Conservation (phyloP, 2,888 invertebrate species). For the Plagodis pulveraria region DNA sequence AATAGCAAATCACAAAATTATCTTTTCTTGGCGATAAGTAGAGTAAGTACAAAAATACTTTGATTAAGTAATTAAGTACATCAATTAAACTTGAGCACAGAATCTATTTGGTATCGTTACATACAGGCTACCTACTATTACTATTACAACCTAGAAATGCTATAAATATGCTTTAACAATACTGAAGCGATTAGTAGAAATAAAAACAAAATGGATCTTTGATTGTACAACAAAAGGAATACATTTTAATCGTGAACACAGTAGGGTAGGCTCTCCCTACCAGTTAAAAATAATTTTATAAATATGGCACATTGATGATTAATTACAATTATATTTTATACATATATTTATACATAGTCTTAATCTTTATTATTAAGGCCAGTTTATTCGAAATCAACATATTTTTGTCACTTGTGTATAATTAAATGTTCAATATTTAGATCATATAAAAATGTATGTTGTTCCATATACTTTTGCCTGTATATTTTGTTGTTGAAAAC, state of each 20-base stretch:
- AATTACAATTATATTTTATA: neutral
- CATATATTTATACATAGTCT: neutral
- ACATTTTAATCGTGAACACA: too few species aligned
- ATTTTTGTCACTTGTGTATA: too few species aligned
- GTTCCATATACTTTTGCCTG: too few species aligned
- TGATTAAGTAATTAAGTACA: conserved; percentile 7
- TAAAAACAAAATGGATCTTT: too few species aligned
- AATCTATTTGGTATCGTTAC: conserved; percentile 40
- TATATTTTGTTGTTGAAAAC: too few species aligned
- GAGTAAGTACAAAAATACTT: conserved; percentile 39
- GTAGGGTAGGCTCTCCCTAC: too few species aligned
- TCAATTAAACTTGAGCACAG: conserved; percentile 48
- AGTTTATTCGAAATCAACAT: too few species aligned
- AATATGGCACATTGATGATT: conserved; percentile 3
- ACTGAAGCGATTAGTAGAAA: conserved; percentile 47
- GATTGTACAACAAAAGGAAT: too few species aligned
- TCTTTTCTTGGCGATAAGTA: conserved; percentile 39
- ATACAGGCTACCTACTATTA: conserved; percentile 19
- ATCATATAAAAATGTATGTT: too few species aligned
- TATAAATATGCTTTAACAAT: conserved; percentile 53
- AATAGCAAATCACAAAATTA: conserved; percentile 46
- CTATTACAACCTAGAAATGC: conserved; percentile 59
- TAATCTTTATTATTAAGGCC: neutral
- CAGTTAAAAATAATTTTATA: too few species aligned
- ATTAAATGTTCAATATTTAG: too few species aligned